Percentiles rank a stretch among this genome's conserved stretches.
These are phyloP conservation scores for Myripristis jacobus DNA, from an alignment of 2,797 vertebrate species.

Conservation along the genomic window DNA sequence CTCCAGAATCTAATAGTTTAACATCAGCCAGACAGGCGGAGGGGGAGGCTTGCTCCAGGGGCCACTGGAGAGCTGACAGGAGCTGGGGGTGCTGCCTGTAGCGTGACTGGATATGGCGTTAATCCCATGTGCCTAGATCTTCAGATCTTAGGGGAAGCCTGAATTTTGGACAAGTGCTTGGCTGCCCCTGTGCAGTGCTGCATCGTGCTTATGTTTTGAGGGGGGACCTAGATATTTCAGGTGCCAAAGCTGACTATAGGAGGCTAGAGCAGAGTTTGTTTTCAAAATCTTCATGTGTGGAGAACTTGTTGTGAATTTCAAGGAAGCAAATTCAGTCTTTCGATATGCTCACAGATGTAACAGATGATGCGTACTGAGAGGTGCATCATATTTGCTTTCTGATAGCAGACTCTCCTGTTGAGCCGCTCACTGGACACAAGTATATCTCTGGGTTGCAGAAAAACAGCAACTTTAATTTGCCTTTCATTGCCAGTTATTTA, in stretches of 20 bases:
- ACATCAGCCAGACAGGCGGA: slow-evolving; percentile 66
- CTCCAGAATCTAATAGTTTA: slow-evolving; percentile 78
- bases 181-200: neutral
- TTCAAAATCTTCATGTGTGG: neutral
- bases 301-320: neutral
- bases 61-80: slow-evolving; percentile 40
- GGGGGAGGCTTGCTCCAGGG: slow-evolving; percentile 50
- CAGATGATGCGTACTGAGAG: no score
- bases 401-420: neutral
- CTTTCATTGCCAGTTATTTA: slow-evolving; percentile 1
- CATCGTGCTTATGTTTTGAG: neutral
- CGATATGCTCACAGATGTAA: neutral
- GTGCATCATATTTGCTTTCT: neutral
- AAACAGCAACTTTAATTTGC: neutral
- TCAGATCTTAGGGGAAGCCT: slow-evolving; percentile 20
- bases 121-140: slow-evolving; percentile 45
- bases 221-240: neutral
- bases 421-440: neutral
- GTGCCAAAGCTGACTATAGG: neutral
- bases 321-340: neutral
- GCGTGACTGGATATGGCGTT: slow-evolving; percentile 52
- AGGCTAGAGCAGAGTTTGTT: neutral
- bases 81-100: slow-evolving; percentile 56
- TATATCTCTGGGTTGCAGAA: neutral
- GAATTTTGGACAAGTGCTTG: slow-evolving; percentile 20